Base-by-base conservation (phyloP, 2,888 invertebrate genomes). In the Eupithecia subumbrata region DNA sequence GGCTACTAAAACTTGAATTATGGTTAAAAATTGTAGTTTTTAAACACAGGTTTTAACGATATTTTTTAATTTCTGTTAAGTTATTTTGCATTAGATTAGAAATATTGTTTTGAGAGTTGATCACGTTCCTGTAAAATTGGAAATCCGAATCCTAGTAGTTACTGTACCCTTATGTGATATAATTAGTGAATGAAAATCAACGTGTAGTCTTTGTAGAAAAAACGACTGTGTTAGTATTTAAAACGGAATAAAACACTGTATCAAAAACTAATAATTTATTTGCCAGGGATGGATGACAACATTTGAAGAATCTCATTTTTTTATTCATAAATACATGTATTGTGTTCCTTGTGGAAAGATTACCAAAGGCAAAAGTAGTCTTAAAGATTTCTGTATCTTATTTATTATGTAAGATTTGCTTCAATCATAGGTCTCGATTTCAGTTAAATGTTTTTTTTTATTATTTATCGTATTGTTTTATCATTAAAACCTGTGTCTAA, bases 31-130 rank as follows among this genome's bases (percentile, higher is more conserved):
- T 73, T 48, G 30, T 72, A 14, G 56, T 67, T 48, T 56, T 68
- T 68, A 43, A 75, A 77, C 71, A 40, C 76, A 76, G 75, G 76
- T 74, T 74, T 74, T 69, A 43, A n/a, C 69, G 75, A 60, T 71
- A 70, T 37, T 37, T 66, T 60, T 60, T 25, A 5, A 60, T 25
- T 60, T 25, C 60, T 60, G 12, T 56, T 60, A 25, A 60, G 60
- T 25, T 60, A 5, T 5, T 25, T 60, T 25, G 22, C 60, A 25
- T 60, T 60, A 60, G 25, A 14, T 60, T 60, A 60, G 60, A 60
- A 60, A 60, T 25, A 60, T 60, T 60, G 1, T 56, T 56, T 56
- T 25, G 22, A 22, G 7, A 52, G 45, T 52, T 52, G n/a, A 56
- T 12, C 11, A 22, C 22, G 4, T 56, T 56, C 22, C 22, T 22